phyloP scores from a whole-genome alignment of 2,888 invertebrate species.

The Osmoderma eremita region DNA sequence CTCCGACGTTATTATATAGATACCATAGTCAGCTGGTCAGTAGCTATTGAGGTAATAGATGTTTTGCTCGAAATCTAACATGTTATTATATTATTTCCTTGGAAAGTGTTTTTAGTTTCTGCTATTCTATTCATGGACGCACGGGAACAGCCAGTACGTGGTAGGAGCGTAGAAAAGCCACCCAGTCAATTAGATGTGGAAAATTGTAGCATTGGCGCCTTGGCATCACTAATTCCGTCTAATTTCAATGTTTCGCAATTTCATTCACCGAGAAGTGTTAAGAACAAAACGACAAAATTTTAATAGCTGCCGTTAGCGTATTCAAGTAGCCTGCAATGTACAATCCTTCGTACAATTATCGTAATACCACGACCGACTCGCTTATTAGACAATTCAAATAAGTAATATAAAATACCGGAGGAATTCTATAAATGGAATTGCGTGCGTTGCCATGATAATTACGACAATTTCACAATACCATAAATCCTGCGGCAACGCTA shows the following conservation, averaged over 20 bases:
- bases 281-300: constrained; percentile 33
- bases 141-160: not conserved
- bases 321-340: constrained; percentile 32
- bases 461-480: constrained; percentile 49
- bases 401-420: constrained; percentile 51
- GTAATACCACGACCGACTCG: constrained; percentile 41
- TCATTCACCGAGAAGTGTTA: constrained; percentile 33
- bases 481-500: constrained; percentile 32
- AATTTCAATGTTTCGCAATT: constrained; percentile 39
- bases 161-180: not conserved
- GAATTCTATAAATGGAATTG: constrained; percentile 54
- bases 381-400: constrained; percentile 51
- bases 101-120: constrained; percentile 11
- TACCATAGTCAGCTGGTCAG: constrained; percentile 27
- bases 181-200: constrained; percentile 28
- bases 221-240: constrained; percentile 30
- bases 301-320: constrained; percentile 42
- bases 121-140: not conserved
- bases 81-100: constrained; percentile 9
- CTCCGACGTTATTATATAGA: constrained; percentile 22
- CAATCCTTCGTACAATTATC: constrained; percentile 45
- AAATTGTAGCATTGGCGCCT: constrained; percentile 36
- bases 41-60: constrained; percentile 23
- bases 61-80: constrained; percentile 28
- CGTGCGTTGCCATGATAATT: constrained; percentile 51